Conservation (phyloP, 2,888 invertebrate genomes). For the Nemapogon koenigi region DNA sequence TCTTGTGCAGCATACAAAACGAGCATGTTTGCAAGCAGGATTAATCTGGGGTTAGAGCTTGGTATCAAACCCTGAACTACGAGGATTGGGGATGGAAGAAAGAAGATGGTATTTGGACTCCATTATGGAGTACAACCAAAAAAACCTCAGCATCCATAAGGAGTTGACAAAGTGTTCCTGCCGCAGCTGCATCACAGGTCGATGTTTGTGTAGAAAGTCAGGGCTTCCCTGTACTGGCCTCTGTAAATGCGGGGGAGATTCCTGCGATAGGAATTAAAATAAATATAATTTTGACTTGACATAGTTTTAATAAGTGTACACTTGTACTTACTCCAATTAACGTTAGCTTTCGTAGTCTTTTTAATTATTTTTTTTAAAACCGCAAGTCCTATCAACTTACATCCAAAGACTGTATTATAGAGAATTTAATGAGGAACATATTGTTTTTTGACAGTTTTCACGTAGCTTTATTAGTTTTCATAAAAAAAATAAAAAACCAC, state of each 20-base stretch:
- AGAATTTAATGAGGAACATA: too few species aligned
- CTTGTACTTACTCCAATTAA: not conserved
- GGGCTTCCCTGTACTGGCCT: not conserved
- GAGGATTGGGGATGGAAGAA: not conserved
- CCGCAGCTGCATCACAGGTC: not conserved
- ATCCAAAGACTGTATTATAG: too few species aligned
- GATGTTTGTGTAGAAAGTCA: not conserved
- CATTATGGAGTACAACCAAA: not conserved
- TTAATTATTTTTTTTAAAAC: not conserved
- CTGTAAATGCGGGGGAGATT: not conserved
- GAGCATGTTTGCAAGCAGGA: constrained; percentile 14
- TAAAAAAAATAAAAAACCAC: too few species aligned
- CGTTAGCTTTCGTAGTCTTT: not conserved
- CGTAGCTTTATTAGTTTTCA: too few species aligned
- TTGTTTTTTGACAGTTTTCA: too few species aligned
- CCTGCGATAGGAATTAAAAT: not conserved
- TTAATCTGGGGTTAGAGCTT: constrained; percentile 14
- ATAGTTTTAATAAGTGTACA: too few species aligned
- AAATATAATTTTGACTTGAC: too few species aligned
- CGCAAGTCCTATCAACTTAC: not conserved
- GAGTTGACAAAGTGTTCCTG: not conserved
- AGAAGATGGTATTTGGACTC: not conserved
- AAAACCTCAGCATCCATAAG: not conserved
- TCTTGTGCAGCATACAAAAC: constrained; percentile 9
- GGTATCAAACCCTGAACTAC: constrained; percentile 12